phyloP scores from a whole-genome alignment of 2,888 invertebrate species.

The Dendrolimus pini region DNA sequence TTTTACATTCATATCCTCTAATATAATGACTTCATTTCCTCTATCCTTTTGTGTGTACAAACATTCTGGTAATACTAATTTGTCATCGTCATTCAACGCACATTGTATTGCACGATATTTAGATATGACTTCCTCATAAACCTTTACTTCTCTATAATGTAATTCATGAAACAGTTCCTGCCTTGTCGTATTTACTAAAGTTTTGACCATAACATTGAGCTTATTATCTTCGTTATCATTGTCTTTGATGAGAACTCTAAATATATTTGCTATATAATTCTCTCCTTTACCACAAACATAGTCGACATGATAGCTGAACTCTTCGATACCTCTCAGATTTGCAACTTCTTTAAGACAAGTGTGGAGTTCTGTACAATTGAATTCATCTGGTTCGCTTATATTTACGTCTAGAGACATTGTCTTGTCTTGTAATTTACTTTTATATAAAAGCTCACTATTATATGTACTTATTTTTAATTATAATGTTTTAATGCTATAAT shows the following conservation, averaged over 20 bases:
- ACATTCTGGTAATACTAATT: conserved; percentile 41
- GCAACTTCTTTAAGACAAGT: conserved; percentile 43
- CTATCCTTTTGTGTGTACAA: conserved; percentile 34
- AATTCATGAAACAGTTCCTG: conserved; percentile 54
- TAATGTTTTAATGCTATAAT: too few species aligned
- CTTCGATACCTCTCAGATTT: conserved; percentile 30
- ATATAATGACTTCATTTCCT: conserved; percentile 49
- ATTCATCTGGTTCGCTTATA: conserved; percentile 62
- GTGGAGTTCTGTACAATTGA: conserved; percentile 53
- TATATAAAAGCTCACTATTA: too few species aligned
- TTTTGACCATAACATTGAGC: conserved; percentile 53
- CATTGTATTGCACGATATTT: conserved; percentile 39
- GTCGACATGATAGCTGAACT: conserved; percentile 56
- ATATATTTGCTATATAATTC: conserved; percentile 55
- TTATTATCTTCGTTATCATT: conserved; percentile 25
- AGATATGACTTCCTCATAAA: conserved; percentile 41
- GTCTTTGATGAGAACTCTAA: conserved; percentile 47
- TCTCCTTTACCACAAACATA: conserved; percentile 48
- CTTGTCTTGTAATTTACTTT: conserved; percentile 1
- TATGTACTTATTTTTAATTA: not conserved
- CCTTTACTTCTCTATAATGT: conserved; percentile 51
- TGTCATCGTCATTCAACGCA: conserved; percentile 24
- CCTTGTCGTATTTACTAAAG: conserved; percentile 49
- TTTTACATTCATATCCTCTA: conserved; percentile 44
- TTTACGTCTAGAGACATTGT: conserved; percentile 68